Evolutionary conservation across 2,797 vertebrate genomes (phyloP), one percentile per base, ranked within the genome.

Genomic region (Diceros bicornis): DNA sequence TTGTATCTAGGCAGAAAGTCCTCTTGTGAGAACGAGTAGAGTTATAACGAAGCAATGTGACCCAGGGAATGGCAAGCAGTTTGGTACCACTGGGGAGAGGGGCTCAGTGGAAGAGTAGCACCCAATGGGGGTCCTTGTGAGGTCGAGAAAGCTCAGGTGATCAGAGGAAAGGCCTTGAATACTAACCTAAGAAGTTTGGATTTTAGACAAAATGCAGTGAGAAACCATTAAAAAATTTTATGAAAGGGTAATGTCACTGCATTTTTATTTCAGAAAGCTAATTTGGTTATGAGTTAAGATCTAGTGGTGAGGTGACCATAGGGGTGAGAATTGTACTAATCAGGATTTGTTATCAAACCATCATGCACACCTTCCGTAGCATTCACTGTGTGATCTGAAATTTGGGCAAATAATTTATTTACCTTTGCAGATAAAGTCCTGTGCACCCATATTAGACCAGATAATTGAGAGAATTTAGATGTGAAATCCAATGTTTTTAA

Each of bases 261-360:
- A 9, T 57, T 77, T 86, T 77, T 61, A 55, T 64, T 95, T 89
- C 68, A 89, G 37, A 64, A 85, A 94, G 17, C 44, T 52, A 52
- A 86, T 55, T 82, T 82, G 66, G 3, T 64, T 81, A 25, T 12
- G 2, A 78, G 34, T 85, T 91, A 71, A 34, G 52, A 55, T 68
- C 14, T 74, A 21, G 32, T 57, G 62, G 57, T 4, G n/a, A 20
- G 34, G 6, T 34, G 16, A 72, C 11, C 20, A 50, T 47, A 59
- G 32, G 23, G 5, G 11, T 37, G 55, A 82, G 27, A 82, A 57
- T 25, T 20, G 2, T 20, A 25, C 16, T 52, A 21, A 44, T 79
- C 17, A 16, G 13, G 23, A 66, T 66, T 92, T 62, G 32, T 87
- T 77, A 91, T 55, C 9, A 74, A 69, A 87, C 25, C 2, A 20